Conservation (phyloP, 2,888 invertebrate species). For the Eilema griseolum region DNA sequence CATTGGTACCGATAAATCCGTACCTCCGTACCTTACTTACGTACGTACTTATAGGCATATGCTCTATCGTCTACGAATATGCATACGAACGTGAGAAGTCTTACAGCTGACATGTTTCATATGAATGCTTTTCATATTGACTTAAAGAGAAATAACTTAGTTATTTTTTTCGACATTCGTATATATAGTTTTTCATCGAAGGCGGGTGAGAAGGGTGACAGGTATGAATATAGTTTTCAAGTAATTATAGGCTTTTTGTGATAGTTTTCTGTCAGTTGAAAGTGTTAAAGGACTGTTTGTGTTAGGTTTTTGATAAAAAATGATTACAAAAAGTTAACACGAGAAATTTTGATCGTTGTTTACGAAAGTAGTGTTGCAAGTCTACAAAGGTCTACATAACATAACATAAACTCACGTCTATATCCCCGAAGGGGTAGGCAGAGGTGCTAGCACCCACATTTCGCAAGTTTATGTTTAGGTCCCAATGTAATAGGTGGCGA, state of each 20-base stretch:
- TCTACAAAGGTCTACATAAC: too few relatives aligned
- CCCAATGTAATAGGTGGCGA: too few relatives aligned
- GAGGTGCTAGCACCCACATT: too few relatives aligned
- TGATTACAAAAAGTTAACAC: too few relatives aligned
- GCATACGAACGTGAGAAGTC: slow-evolving; percentile 11
- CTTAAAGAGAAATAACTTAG: not conserved
- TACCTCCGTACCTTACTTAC: slow-evolving; percentile 8
- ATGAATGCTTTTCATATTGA: slow-evolving; percentile 6
- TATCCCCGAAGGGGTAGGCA: too few relatives aligned
- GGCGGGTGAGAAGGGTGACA: not conserved
- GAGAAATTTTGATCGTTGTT: not conserved
- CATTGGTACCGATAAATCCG: not conserved
- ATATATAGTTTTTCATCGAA: not conserved
- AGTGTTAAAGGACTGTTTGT: not conserved
- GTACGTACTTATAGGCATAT: slow-evolving; percentile 7
- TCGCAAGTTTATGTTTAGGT: too few relatives aligned
- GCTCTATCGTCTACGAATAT: slow-evolving; percentile 11
- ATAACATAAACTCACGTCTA: too few relatives aligned
- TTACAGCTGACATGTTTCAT: slow-evolving; percentile 15
- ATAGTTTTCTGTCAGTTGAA: not conserved
- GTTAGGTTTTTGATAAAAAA: not conserved
- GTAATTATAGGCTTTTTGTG: not conserved
- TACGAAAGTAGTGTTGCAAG: too few relatives aligned
- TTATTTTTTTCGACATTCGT: not conserved
- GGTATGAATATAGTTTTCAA: not conserved